Evolutionary conservation across 2,888 invertebrate species (phyloP).

Genomic region (Operophtera brumata): DNA sequence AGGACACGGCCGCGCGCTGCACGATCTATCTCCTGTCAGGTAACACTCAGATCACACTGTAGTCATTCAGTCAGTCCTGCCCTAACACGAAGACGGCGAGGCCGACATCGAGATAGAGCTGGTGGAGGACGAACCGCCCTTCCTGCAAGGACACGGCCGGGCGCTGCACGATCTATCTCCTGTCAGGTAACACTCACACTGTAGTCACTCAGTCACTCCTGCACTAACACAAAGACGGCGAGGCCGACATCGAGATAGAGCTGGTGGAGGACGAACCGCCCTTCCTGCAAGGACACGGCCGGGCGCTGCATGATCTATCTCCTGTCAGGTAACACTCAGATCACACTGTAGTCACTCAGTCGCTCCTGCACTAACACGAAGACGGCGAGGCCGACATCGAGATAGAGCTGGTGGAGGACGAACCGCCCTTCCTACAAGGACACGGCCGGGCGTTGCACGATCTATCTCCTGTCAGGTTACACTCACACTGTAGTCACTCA

Average conservation of each 20-base stretch:
- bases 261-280: conserved; percentile 99
- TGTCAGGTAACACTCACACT: conserved; percentile 78
- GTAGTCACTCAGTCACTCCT: too few species aligned
- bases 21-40: conserved; percentile 94
- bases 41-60: neutral
- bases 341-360: too few species aligned
- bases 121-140: conserved; percentile 99
- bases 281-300: conserved; percentile 95
- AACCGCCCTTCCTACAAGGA: conserved; percentile 97
- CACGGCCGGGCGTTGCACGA: conserved; percentile 95
- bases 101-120: conserved; percentile 99
- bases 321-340: conserved; percentile 85
- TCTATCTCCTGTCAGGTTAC: conserved; percentile 88
- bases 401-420: conserved; percentile 99
- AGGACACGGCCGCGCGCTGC: conserved; percentile 94
- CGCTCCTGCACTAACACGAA: conserved; percentile 93
- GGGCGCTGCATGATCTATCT: conserved; percentile 94
- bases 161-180: conserved; percentile 96
- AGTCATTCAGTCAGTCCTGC: too few species aligned
- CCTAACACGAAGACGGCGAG: conserved; percentile 95
- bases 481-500: too few species aligned
- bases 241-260: conserved; percentile 99
- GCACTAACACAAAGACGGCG: conserved; percentile 95
- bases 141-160: conserved; percentile 95
- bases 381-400: conserved; percentile 99